phyloP scores from a whole-genome alignment of 2,797 vertebrate genomes.

The Peromyscus attwateri region DNA sequence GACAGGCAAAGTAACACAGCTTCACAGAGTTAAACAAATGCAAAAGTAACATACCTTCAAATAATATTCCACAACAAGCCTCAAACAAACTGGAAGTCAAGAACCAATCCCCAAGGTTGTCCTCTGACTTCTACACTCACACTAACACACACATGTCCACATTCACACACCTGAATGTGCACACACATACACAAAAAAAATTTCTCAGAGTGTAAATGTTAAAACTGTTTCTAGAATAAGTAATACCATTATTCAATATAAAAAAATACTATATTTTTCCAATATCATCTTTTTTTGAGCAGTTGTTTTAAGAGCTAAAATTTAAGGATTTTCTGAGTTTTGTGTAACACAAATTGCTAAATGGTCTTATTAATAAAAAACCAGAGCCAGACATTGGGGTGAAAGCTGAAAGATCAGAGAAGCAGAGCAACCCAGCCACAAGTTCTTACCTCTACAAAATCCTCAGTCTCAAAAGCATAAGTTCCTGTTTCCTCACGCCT shows the following conservation, averaged over 20 bases:
- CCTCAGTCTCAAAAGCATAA: too few species aligned
- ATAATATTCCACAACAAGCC: too few species aligned
- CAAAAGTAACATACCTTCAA: too few species aligned
- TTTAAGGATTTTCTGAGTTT: background rate
- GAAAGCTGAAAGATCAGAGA: too few species aligned
- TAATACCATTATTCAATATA: background rate
- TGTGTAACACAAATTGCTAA: too few species aligned
- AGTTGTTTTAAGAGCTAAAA: constrained; percentile 39
- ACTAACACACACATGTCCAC: background rate
- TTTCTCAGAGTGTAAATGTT: background rate
- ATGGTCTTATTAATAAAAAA: too few species aligned
- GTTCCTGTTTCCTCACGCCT: too few species aligned
- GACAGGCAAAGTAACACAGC: too few species aligned
- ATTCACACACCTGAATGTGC: background rate
- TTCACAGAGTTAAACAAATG: too few species aligned
- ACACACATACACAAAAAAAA: background rate
- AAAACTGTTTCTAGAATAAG: constrained; percentile 9
- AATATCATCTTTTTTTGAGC: background rate
- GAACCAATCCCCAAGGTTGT: background rate
- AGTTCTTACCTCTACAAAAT: too few species aligned
- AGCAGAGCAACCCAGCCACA: too few species aligned
- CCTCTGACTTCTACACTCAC: background rate
- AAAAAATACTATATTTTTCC: background rate
- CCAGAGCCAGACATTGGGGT: too few species aligned
- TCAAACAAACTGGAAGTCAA: background rate